Conservation (phyloP, 2,113 vertebrate genomes). For the Pteruthius melanotis region DNA sequence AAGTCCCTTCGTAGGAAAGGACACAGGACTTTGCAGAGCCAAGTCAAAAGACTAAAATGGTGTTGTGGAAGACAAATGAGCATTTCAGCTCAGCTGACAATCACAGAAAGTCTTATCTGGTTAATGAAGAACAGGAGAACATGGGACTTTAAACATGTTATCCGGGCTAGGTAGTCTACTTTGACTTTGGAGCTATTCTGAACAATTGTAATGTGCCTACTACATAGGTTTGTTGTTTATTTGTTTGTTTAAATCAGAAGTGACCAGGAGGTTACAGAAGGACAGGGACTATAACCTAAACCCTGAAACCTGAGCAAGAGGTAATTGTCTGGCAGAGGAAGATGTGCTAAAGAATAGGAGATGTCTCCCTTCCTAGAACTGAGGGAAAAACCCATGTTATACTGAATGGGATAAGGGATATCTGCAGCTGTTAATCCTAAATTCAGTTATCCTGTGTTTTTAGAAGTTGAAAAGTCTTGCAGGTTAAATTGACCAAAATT, state of each 20-base stretch:
- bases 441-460: background rate
- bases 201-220: background rate
- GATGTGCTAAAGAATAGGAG: background rate
- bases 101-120: background rate
- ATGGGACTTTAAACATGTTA: background rate
- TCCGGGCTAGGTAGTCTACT: background rate
- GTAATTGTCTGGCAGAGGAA: background rate
- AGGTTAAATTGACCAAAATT: background rate
- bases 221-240: background rate
- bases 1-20: background rate
- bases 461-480: background rate
- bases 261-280: background rate
- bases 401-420: background rate
- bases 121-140: background rate
- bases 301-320: background rate
- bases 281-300: background rate
- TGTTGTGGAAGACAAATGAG: background rate
- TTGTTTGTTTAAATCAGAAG: background rate
- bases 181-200: background rate
- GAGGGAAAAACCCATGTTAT: fast-evolving
- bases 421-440: background rate
- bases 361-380: background rate
- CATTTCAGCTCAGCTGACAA: background rate
- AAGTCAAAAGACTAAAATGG: background rate
- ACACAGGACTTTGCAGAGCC: background rate